These are phyloP conservation scores for Cetonia aurata DNA, from an alignment of 2,888 invertebrate species.

Conservation along the genomic window DNA sequence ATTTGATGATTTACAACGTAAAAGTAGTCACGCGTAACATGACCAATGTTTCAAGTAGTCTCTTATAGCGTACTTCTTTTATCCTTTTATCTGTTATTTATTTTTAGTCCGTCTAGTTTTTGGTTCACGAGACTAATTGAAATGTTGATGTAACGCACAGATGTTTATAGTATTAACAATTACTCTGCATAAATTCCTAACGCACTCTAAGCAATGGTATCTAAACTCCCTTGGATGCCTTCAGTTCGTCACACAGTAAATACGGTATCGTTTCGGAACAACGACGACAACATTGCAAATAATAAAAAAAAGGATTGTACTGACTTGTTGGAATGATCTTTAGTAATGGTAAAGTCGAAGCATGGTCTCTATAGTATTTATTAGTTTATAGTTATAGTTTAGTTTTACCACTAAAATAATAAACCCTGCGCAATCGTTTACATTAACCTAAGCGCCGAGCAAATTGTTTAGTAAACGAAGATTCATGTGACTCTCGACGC, in stretches of 20 bases:
- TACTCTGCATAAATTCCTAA: too few species aligned
- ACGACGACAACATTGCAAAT: too few species aligned
- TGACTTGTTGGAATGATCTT: too few species aligned
- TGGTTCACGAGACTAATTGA: too few species aligned
- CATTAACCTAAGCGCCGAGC: not conserved
- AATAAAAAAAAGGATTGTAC: too few species aligned
- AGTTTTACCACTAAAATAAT: not conserved
- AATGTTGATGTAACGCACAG: too few species aligned
- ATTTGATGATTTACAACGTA: slow-evolving; percentile 42
- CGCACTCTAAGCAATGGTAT: too few species aligned
- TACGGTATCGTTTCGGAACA: too few species aligned
- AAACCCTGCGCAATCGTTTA: not conserved
- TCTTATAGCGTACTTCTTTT: not conserved
- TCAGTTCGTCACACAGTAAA: too few species aligned
- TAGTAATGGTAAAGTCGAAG: not conserved
- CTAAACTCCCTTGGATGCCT: too few species aligned
- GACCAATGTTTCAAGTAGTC: slow-evolving; percentile 3
- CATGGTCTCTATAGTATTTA: not conserved
- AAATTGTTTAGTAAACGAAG: not conserved
- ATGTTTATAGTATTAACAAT: too few species aligned
- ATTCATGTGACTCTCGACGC: not conserved
- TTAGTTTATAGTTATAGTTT: not conserved
- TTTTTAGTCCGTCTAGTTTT: too few species aligned
- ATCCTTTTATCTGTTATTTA: not conserved
- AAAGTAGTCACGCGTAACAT: slow-evolving; percentile 4